phyloP scores from a whole-genome alignment of 2,888 invertebrate genomes.

The Himalopsyche anomala region DNA sequence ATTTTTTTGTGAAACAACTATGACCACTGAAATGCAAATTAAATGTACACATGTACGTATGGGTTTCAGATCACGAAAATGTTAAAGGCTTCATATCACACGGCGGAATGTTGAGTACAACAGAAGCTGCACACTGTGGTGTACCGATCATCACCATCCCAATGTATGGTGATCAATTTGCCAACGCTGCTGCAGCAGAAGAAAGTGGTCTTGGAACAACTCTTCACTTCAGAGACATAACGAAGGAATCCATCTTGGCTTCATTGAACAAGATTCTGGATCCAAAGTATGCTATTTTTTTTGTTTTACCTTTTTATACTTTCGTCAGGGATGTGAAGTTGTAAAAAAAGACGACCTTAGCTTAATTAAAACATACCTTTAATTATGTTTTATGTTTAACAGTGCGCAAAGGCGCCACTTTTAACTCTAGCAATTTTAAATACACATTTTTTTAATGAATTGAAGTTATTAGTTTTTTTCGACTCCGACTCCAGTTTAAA shows the following conservation, averaged over 20 bases:
- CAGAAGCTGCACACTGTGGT: conserved; percentile 82
- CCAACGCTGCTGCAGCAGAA: conserved; percentile 79
- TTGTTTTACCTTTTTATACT: too few species aligned
- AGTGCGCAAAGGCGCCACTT: too few species aligned
- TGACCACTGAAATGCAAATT: too few species aligned
- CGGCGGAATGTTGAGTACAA: conserved; percentile 82
- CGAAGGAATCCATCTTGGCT: conserved; percentile 76
- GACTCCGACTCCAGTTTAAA: too few species aligned
- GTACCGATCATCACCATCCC: conserved; percentile 82
- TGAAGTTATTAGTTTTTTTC: too few species aligned
- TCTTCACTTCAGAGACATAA: conserved; percentile 77
- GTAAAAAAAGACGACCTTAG: too few species aligned
- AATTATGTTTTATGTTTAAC: too few species aligned
- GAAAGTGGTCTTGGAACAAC: conserved; percentile 79
- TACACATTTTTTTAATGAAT: too few species aligned
- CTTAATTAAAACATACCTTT: too few species aligned
- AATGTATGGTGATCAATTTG: conserved; percentile 83
- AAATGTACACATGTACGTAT: background rate
- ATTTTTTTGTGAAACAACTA: too few species aligned
- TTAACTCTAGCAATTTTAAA: too few species aligned
- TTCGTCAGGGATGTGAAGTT: too few species aligned
- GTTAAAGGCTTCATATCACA: conserved; percentile 82
- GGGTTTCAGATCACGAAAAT: conserved; percentile 80
- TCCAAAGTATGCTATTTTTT: conserved; percentile 73
- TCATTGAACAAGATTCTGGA: conserved; percentile 78